phyloP scores from a whole-genome alignment of 2,888 invertebrate species.

The Yponomeuta cagnagella region DNA sequence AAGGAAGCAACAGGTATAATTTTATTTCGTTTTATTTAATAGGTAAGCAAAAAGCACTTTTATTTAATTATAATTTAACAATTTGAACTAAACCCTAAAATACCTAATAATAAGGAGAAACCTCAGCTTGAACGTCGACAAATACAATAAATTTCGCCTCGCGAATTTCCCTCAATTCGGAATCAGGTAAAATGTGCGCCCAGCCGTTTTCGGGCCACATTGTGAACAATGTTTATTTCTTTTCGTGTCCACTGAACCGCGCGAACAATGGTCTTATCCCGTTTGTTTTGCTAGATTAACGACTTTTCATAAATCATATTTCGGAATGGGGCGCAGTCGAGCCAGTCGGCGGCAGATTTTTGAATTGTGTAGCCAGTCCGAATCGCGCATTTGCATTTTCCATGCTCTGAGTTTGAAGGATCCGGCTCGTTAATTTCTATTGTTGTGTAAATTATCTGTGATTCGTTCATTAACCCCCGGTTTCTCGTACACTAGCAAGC shows the following conservation, averaged over 20 bases:
- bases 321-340: neutral
- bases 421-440: neutral
- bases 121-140: neutral
- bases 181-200: conserved; percentile 26
- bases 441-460: too few relatives aligned
- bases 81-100: neutral
- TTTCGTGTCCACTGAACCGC: conserved; percentile 28
- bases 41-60: too few relatives aligned
- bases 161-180: neutral
- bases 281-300: conserved; percentile 18
- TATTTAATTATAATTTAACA: too few relatives aligned
- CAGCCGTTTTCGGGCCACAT: conserved; percentile 24
- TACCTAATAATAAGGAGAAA: neutral
- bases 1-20: too few relatives aligned
- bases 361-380: neutral
- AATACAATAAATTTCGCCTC: neutral
- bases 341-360: neutral
- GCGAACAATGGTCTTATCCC: conserved; percentile 30
- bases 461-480: too few relatives aligned
- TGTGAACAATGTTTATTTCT: conserved; percentile 20
- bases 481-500: too few relatives aligned
- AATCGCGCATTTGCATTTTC: neutral
- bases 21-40: too few relatives aligned
- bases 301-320: conserved; percentile 17
- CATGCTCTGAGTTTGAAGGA: neutral